Evolutionary conservation across 2,113 vertebrate species (phyloP).

Genomic region (Narcine bancroftii): DNA sequence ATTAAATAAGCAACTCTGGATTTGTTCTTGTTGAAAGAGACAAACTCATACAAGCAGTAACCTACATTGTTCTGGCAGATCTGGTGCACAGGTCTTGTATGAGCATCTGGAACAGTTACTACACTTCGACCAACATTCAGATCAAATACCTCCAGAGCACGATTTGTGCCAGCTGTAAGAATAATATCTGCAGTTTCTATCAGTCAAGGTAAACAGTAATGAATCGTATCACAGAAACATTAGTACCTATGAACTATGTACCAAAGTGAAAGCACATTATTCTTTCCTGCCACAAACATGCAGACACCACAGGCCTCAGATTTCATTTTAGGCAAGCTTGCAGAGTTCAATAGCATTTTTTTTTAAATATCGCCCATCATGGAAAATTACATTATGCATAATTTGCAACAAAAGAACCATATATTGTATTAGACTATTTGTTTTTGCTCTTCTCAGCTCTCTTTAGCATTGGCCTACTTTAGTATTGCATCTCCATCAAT

Average conservation of each 20-base stretch:
- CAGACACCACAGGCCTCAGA: neutral
- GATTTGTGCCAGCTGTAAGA: conserved; percentile 63
- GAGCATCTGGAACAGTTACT: conserved; percentile 60
- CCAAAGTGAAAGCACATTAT: conserved; percentile 8
- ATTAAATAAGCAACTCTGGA: neutral
- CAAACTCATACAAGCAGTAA: neutral
- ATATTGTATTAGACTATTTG: neutral
- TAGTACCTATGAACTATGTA: neutral
- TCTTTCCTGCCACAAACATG: neutral
- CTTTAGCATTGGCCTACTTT: neutral
- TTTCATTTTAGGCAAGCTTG: neutral
- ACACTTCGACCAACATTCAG: conserved; percentile 63
- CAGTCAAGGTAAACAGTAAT: conserved; percentile 42
- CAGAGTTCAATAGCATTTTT: neutral
- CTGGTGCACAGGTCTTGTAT: conserved; percentile 65
- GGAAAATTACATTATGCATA: neutral
- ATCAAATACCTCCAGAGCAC: conserved; percentile 72
- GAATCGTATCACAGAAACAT: conserved; percentile 15
- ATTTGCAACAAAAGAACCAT: neutral
- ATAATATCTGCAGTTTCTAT: conserved; percentile 61
- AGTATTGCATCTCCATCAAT: neutral
- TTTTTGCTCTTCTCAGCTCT: neutral
- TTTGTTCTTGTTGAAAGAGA: neutral
- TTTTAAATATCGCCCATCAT: neutral
- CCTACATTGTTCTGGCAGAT: conserved; percentile 78